Percentiles rank a stretch among this genome's conserved stretches.
Conservation (phyloP, 2,113 vertebrate genomes). For the Pedetes capensis region DNA sequence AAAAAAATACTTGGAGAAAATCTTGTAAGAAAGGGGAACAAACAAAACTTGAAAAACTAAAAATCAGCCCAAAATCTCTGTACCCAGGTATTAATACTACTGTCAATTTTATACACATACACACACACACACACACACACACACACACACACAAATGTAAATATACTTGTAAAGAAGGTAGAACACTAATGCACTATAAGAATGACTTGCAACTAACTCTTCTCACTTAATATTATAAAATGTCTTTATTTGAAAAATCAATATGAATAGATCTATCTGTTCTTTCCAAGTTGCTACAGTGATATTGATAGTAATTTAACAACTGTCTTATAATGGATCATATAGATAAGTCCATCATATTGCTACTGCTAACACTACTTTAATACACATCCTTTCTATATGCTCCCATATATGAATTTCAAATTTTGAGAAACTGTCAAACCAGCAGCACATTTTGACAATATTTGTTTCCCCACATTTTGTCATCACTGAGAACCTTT, state of each 20-base stretch:
- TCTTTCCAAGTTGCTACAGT: background rate
- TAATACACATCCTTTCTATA: background rate
- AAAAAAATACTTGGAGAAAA: background rate
- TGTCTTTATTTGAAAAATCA: constrained; percentile 16
- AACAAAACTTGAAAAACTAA: background rate
- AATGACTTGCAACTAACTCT: background rate
- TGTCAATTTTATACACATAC: background rate
- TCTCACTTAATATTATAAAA: background rate
- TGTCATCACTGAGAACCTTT: background rate
- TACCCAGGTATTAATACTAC: background rate
- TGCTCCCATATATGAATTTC: background rate
- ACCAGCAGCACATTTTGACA: background rate
- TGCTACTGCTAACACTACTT: background rate
- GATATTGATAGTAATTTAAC: constrained; percentile 37
- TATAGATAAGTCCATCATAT: background rate
- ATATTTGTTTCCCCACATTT: background rate
- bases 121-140: too few relatives aligned
- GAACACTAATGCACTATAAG: background rate
- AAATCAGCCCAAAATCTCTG: background rate
- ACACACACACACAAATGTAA: background rate
- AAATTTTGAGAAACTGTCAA: background rate
- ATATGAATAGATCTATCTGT: background rate
- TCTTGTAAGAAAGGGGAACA: background rate
- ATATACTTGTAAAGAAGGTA: background rate
- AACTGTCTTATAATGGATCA: background rate